Evolutionary conservation across 2,888 invertebrate species (phyloP).

Genomic region (Rhogogaster chlorosoma): DNA sequence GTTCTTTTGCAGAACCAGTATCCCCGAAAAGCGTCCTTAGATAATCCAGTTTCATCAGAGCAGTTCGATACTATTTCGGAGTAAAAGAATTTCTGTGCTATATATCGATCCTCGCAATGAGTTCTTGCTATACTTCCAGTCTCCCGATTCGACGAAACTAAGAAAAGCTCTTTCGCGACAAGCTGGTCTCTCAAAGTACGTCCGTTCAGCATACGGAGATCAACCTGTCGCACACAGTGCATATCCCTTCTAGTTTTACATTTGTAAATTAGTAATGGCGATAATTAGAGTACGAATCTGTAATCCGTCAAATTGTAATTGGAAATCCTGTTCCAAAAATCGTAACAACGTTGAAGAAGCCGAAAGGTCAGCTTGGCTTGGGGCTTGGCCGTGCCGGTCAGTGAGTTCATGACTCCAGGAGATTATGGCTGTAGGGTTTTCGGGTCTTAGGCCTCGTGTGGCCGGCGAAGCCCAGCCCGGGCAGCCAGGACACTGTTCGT

Average conservation of each 20-base stretch:
- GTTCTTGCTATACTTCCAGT: not conserved
- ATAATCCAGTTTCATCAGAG: not conserved
- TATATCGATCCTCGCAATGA: not conserved
- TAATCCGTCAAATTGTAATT: not conserved
- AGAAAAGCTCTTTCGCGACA: not conserved
- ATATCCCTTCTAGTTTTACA: not conserved
- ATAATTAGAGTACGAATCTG: not conserved
- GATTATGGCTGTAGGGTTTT: not conserved
- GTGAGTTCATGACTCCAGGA: not conserved
- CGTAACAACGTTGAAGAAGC: not conserved
- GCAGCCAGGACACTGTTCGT: slow-evolving; percentile 33
- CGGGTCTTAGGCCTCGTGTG: slow-evolving; percentile 10
- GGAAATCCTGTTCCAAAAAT: not conserved
- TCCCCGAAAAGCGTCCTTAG: not conserved
- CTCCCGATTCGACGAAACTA: no score
- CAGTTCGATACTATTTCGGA: not conserved
- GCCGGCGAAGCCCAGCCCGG: slow-evolving; percentile 18
- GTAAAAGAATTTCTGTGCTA: not conserved
- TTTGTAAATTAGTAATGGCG: not conserved
- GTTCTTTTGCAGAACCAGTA: not conserved
- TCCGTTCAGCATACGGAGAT: not conserved
- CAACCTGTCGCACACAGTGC: not conserved
- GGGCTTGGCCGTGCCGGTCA: not conserved
- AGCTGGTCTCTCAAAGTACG: not conserved
- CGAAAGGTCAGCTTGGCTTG: slow-evolving; percentile 13